These are phyloP conservation scores for Eptesicus fuscus DNA, from an alignment of 2,113 vertebrate species.

Conservation along the genomic window DNA sequence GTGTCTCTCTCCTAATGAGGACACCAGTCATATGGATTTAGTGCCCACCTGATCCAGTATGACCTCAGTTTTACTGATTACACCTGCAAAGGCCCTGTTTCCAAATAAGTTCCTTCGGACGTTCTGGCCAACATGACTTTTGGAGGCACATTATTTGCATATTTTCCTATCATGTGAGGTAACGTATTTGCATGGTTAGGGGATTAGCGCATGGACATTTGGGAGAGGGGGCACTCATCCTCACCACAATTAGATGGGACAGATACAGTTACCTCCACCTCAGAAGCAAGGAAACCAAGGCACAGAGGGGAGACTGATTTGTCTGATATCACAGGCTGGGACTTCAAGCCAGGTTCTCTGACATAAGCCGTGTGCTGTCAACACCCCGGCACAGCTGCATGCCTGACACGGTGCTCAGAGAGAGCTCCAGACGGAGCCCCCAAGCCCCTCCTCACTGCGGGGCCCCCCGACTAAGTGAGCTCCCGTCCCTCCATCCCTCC, in stretches of 20 bases:
- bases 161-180: background rate
- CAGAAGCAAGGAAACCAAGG: background rate
- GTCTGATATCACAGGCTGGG: background rate
- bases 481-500: background rate
- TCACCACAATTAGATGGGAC: background rate
- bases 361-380: background rate
- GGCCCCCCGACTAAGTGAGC: accelerated
- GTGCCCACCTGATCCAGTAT: background rate
- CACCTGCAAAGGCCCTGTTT: background rate
- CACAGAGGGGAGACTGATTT: background rate
- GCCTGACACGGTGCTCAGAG: background rate
- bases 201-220: background rate
- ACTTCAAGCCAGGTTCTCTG: background rate
- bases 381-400: background rate
- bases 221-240: background rate
- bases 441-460: background rate
- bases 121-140: background rate
- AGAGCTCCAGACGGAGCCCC: background rate
- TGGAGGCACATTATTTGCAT: too few relatives aligned
- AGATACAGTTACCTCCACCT: background rate
- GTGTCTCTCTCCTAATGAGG: background rate
- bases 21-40: background rate
- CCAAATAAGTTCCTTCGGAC: background rate
- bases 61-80: background rate
- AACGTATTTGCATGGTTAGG: background rate